Percentiles rank a stretch among this genome's conserved stretches.
Evolutionary conservation across 53 echinoderm and acorn worm genomes (phyloP).

Genomic region (Mesocentrotus franciscanus): DNA sequence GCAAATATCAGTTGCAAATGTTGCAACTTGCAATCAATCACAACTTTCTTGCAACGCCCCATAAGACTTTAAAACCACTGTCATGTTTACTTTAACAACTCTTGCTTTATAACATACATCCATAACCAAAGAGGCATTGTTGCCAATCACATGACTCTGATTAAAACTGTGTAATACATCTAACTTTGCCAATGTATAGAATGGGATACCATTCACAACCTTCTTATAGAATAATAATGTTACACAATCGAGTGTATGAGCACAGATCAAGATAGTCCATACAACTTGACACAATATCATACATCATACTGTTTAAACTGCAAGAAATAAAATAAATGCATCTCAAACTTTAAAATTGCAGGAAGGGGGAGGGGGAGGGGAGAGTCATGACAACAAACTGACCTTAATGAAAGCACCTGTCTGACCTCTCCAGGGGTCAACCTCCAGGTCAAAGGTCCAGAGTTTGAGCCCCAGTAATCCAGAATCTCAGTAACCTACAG

Average conservation of each 20-base stretch:
- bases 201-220: neutral
- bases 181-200: neutral
- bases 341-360: neutral
- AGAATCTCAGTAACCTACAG: constrained; percentile 93
- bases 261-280: too few species aligned
- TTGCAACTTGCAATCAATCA: too few species aligned
- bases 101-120: too few species aligned
- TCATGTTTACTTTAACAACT: too few species aligned
- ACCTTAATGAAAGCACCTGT: constrained; percentile 94
- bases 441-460: constrained; percentile 99
- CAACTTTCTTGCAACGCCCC: too few species aligned
- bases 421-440: constrained; percentile 99
- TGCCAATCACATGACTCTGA: neutral
- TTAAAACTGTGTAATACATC: neutral
- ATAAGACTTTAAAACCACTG: too few species aligned
- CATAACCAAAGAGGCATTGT: neutral
- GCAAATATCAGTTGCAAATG: too few species aligned
- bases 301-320: too few species aligned
- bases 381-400: neutral
- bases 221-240: too few species aligned
- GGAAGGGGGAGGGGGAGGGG: neutral
- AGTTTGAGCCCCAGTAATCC: constrained; percentile 99
- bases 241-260: too few species aligned
- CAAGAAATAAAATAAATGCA: too few species aligned
- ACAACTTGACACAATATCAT: too few species aligned